Conservation (phyloP, 2,113 vertebrate species). For the Camelus bactrianus region DNA sequence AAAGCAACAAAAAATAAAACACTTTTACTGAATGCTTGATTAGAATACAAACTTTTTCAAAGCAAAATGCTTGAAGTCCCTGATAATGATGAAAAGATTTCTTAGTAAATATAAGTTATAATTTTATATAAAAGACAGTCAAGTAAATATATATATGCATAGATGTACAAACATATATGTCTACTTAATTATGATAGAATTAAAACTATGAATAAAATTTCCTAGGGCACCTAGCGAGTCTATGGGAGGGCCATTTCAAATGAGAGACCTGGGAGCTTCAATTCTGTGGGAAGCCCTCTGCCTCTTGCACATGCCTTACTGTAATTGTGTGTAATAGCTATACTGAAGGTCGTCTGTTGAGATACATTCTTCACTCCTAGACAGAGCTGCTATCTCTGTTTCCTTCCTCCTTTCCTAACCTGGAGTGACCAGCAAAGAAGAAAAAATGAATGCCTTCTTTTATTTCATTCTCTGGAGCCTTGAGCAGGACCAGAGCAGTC, state of each 20-base stretch:
- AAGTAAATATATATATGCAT: neutral
- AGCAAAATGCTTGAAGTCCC: neutral
- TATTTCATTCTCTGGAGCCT: neutral
- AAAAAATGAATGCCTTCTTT: neutral
- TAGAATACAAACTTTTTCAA: slow-evolving; percentile 28
- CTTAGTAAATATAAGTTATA: neutral
- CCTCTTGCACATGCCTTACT: neutral
- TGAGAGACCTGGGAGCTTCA: neutral
- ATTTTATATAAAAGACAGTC: neutral
- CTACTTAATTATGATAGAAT: neutral
- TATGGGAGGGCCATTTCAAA: neutral
- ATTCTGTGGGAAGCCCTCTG: neutral
- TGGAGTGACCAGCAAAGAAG: neutral
- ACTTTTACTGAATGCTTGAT: neutral
- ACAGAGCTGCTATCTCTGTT: neutral
- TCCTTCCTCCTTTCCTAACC: neutral
- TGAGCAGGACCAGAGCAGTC: neutral
- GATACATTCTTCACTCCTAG: neutral
- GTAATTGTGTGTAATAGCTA: neutral
- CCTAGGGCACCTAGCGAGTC: neutral
- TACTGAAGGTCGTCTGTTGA: neutral
- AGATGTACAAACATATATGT: neutral
- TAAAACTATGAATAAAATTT: neutral
- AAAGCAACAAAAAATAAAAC: slow-evolving; percentile 33
- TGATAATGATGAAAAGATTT: neutral